Percentiles rank a stretch among this genome's conserved stretches.
Conservation (phyloP, 2,888 invertebrate species). For the Metallyticus violacea region DNA sequence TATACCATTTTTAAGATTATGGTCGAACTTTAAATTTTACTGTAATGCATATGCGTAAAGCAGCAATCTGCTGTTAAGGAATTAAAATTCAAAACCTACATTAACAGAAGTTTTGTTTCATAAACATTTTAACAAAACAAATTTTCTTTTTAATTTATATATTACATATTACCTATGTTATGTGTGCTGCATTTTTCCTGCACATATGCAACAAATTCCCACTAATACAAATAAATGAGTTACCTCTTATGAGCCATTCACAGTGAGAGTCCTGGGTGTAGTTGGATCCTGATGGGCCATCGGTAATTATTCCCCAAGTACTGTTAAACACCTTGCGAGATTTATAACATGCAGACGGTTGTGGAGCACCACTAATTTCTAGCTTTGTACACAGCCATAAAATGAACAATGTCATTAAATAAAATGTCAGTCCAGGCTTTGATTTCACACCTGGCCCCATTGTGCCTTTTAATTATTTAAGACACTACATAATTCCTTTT, state of each 20-base stretch:
- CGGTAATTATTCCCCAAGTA: slow-evolving; percentile 81
- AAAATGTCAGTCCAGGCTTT: slow-evolving; percentile 11
- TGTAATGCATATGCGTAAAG: too few species aligned
- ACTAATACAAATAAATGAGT: slow-evolving; percentile 23
- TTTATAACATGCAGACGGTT: slow-evolving; percentile 72
- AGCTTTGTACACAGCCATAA: neutral
- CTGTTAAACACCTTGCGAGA: slow-evolving; percentile 77
- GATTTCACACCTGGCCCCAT: slow-evolving; percentile 17
- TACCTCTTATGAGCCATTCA: slow-evolving; percentile 93
- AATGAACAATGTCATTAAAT: neutral
- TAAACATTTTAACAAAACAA: too few species aligned
- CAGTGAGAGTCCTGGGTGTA: slow-evolving; percentile 92
- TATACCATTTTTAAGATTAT: too few species aligned
- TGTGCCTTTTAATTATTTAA: neutral
- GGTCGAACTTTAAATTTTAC: too few species aligned
- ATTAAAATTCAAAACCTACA: too few species aligned
- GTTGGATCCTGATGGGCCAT: slow-evolving; percentile 81
- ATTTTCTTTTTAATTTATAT: too few species aligned
- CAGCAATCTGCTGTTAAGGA: too few species aligned
- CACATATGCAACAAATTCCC: too few species aligned
- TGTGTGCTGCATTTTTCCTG: too few species aligned
- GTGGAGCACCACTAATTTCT: slow-evolving; percentile 29
- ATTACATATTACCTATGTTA: too few species aligned
- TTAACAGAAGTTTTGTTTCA: too few species aligned
- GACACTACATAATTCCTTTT: neutral